These are phyloP conservation scores for Pogona vitticeps DNA, from an alignment of 2,113 vertebrate genomes.

Conservation along the genomic window DNA sequence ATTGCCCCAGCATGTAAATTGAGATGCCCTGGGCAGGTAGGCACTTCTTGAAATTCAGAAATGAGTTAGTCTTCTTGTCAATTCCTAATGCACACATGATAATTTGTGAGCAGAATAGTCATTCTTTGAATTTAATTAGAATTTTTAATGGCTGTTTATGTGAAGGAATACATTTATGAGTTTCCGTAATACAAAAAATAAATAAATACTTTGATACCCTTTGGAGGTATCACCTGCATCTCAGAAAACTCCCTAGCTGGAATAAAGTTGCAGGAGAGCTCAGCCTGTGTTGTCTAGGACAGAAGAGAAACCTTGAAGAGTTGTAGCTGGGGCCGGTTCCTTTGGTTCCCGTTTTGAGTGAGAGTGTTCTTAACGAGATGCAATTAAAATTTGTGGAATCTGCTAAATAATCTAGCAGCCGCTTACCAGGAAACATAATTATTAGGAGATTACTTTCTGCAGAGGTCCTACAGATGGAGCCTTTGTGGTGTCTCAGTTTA, in stretches of 20 bases:
- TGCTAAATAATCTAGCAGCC: constrained; percentile 47
- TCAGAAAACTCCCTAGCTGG: constrained; percentile 16
- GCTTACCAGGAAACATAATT: constrained; percentile 65
- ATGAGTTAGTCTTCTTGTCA: background rate
- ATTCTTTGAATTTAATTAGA: constrained; percentile 26
- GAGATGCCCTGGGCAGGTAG: background rate
- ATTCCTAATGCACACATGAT: background rate
- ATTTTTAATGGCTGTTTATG: background rate
- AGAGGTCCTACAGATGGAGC: constrained; percentile 64
- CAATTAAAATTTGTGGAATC: constrained; percentile 42
- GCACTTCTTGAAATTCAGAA: background rate
- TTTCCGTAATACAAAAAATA: constrained; percentile 2
- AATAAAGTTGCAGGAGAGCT: constrained; percentile 27
- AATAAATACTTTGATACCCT: constrained; percentile 11
- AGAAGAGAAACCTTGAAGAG: background rate
- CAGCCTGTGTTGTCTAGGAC: background rate
- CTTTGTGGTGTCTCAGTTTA: constrained; percentile 58
- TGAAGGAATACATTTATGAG: background rate
- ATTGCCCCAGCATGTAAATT: background rate
- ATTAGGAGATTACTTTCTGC: constrained; percentile 48
- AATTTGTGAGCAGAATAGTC: background rate
- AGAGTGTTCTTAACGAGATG: constrained; percentile 53
- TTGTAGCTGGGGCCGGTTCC: background rate
- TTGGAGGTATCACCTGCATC: constrained; percentile 13
- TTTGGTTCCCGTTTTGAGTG: constrained; percentile 7